Conservation (phyloP, 1,140 invertebrate genomes). For the Homalodisca vitripennis region DNA sequence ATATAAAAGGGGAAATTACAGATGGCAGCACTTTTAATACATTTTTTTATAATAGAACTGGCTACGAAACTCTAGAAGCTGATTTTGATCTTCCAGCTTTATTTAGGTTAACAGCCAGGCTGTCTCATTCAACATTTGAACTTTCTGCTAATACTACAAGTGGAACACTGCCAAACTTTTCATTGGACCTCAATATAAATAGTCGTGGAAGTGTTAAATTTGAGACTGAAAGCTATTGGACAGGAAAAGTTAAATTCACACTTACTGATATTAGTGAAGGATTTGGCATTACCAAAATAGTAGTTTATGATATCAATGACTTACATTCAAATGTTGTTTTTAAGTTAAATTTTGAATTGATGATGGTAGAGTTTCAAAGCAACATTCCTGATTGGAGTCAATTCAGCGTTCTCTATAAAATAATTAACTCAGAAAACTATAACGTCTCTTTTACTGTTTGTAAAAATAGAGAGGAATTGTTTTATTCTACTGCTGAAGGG, state of each 20-base stretch:
- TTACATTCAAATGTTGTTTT: neutral
- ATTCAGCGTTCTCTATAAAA: neutral
- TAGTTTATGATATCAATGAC: too few species aligned
- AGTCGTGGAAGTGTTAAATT: neutral
- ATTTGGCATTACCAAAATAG: too few species aligned
- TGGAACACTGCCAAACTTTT: neutral
- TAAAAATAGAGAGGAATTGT: neutral
- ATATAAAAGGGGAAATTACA: neutral
- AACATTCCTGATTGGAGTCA: slow-evolving; percentile 4
- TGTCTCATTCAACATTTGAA: neutral
- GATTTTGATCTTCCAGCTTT: neutral
- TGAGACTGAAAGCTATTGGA: neutral
- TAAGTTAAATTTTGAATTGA: neutral
- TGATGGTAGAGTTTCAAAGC: neutral
- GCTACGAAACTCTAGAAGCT: too few species aligned
- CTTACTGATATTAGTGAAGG: too few species aligned
- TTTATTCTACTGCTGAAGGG: neutral
- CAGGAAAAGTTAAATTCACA: neutral
- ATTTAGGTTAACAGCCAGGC: neutral
- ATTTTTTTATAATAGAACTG: neutral
- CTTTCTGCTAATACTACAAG: neutral
- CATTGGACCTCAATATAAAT: neutral
- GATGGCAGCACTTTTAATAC: neutral
- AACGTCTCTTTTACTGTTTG: neutral
- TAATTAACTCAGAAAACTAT: neutral